phyloP scores from a whole-genome alignment of 2,113 vertebrate species.

The Hepsetus odoe region DNA sequence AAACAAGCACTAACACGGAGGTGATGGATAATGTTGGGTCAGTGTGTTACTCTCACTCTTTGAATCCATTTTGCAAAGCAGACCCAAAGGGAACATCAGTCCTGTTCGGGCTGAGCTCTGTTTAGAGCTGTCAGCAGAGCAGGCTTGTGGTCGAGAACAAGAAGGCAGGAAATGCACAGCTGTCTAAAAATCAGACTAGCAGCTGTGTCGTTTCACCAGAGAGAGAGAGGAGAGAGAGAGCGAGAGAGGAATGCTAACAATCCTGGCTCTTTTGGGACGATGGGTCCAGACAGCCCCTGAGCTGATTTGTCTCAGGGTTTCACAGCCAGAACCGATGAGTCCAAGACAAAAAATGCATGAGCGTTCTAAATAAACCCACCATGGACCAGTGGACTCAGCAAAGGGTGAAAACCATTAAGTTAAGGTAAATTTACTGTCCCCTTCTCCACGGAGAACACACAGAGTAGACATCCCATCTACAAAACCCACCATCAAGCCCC shows the following conservation, averaged over 20 bases:
- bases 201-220: not conserved
- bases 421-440: no score
- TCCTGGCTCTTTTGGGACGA: not conserved
- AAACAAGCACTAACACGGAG: no score
- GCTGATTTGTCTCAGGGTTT: not conserved
- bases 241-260: not conserved
- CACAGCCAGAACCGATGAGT: not conserved
- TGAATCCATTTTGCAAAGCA: not conserved
- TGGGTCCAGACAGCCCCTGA: not conserved
- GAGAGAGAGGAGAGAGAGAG: not conserved
- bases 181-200: not conserved
- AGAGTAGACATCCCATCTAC: no score
- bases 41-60: not conserved
- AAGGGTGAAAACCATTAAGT: not conserved
- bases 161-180: not conserved
- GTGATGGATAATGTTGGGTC: not conserved
- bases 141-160: not conserved
- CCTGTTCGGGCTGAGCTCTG: not conserved
- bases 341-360: not conserved
- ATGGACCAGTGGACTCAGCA: not conserved
- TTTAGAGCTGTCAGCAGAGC: not conserved
- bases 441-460: not conserved
- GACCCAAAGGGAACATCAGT: not conserved
- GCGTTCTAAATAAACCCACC: not conserved
- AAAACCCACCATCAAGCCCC: no score